These are phyloP conservation scores for Chionis minor DNA, from an alignment of 2,113 vertebrate genomes.

Conservation along the genomic window DNA sequence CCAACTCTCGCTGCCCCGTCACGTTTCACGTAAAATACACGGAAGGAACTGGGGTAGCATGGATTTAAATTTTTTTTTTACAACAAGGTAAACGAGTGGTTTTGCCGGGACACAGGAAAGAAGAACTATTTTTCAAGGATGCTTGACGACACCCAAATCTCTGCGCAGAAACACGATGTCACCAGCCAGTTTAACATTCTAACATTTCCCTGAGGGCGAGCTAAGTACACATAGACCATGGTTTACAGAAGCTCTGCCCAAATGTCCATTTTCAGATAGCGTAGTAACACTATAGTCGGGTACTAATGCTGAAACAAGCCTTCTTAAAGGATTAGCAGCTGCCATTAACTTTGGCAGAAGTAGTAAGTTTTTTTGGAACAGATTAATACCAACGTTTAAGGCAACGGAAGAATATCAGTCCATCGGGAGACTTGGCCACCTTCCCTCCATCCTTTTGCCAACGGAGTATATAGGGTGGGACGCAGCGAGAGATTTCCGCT, in stretches of 20 bases:
- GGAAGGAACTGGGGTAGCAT: not conserved
- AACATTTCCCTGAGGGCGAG: not conserved
- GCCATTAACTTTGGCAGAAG: not conserved
- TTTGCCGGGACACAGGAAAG: not conserved
- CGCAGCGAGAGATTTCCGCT: not conserved
- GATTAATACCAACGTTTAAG: not conserved
- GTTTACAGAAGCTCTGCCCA: not conserved
- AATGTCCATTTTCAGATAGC: not conserved
- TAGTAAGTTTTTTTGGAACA: not conserved
- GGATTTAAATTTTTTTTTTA: not conserved
- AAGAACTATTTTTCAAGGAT: not conserved
- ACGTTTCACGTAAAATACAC: not conserved
- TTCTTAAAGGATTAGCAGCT: not conserved
- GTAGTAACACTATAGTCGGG: not conserved
- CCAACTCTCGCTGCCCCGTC: not conserved
- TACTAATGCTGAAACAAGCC: not conserved
- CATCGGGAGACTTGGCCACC: not conserved
- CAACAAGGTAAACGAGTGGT: not conserved
- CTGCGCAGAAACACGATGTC: not conserved
- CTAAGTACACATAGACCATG: not conserved
- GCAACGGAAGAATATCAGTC: not conserved
- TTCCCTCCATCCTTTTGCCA: not conserved
- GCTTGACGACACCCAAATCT: not conserved
- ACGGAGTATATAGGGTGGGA: not conserved
- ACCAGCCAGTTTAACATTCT: not conserved